phyloP scores from a whole-genome alignment of 2,797 vertebrate genomes.

The Yasuhikotakia modesta region DNA sequence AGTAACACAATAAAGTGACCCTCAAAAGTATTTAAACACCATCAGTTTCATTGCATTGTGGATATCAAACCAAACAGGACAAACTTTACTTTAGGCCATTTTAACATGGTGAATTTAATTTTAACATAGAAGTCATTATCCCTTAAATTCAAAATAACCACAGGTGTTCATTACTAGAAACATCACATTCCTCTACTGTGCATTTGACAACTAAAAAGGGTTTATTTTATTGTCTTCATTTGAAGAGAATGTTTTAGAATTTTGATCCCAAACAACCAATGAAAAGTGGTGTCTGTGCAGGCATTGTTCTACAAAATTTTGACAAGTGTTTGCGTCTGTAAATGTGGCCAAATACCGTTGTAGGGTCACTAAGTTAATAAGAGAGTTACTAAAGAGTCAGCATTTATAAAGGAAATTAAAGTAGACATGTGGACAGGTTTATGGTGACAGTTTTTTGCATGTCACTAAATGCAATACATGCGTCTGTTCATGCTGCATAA shows the following conservation, averaged over 20 bases:
- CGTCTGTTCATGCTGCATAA: constrained; percentile 10
- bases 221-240: not conserved
- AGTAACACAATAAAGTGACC: no score
- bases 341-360: not conserved
- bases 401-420: constrained; percentile 14
- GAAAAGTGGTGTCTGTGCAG: not conserved
- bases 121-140: not conserved
- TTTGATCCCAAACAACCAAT: not conserved
- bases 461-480: not conserved
- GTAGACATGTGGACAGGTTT: constrained; percentile 13
- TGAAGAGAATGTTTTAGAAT: not conserved
- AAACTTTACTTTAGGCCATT: no score
- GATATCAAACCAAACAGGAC: no score
- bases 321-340: not conserved
- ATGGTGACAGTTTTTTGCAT: constrained; percentile 8
- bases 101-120: not conserved
- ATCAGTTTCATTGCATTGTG: no score
- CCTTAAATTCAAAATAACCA: not conserved
- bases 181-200: not conserved
- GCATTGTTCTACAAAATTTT: not conserved
- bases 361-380: not conserved
- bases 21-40: no score
- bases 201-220: not conserved
- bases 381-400: not conserved
- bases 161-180: not conserved